These are phyloP conservation scores for Sarcophaga carnaria DNA, from an alignment of 2,888 invertebrate genomes.

Conservation along the genomic window DNA sequence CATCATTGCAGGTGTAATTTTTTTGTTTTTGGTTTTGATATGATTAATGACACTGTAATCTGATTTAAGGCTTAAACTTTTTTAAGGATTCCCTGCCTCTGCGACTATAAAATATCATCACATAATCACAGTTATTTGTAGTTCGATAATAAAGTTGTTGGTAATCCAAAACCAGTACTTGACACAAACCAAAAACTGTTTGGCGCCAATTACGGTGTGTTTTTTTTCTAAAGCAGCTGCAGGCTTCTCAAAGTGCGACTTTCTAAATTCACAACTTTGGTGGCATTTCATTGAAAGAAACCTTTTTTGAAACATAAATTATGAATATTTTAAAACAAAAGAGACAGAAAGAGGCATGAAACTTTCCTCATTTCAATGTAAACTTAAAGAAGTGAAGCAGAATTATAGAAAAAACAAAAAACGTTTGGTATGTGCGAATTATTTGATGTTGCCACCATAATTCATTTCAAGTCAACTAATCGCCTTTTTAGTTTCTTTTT, in stretches of 20 bases:
- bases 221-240: slow-evolving; percentile 21
- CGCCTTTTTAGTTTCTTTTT: slow-evolving; percentile 3
- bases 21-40: neutral
- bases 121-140: slow-evolving; percentile 56
- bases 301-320: slow-evolving; percentile 60
- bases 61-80: neutral
- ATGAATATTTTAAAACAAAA: neutral
- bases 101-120: slow-evolving; percentile 43
- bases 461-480: neutral
- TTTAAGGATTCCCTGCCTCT: slow-evolving; percentile 30
- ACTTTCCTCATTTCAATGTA: too few relatives aligned
- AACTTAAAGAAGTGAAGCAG: neutral
- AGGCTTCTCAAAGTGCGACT: neutral
- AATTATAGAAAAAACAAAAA: neutral
- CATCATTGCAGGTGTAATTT: neutral
- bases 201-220: slow-evolving; percentile 54
- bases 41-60: neutral
- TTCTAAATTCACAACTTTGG: slow-evolving; percentile 42
- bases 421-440: slow-evolving; percentile 56
- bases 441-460: neutral
- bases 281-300: slow-evolving; percentile 59
- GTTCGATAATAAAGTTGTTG: slow-evolving; percentile 8
- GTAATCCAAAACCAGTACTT: slow-evolving; percentile 63
- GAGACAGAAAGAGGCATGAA: too few relatives aligned
- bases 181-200: slow-evolving; percentile 64